Evolutionary conservation across 2,888 invertebrate genomes (phyloP), one percentile per base, ranked within the genome.

Genomic region (Synanthedon myopaeformis): DNA sequence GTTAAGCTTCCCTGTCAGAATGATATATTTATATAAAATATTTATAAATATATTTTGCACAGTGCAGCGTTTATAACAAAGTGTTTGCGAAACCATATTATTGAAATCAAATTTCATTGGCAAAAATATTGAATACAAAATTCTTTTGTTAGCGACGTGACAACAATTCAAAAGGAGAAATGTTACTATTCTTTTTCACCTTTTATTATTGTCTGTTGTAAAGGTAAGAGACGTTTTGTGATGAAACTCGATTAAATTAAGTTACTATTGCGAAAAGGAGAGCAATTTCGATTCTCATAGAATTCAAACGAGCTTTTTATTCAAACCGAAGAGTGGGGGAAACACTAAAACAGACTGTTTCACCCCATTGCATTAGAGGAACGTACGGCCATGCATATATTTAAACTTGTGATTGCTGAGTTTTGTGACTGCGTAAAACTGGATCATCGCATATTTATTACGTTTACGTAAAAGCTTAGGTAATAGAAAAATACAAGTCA

Each of bases 291-390:
- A 86, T 85, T 81, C 84, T 76, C 83, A 79, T 84, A 79, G 85
- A 82, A 85, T 86, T 82, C 81, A 85, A 85, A 86, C 83, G 85
- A 85, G 81, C 76, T 79, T 84, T 85, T 85, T 85, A 85, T 85
- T 83, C 84, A 84, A 84, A 85, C 76, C 69, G 67, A 67, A 73
- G 72, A 73, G 66, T 70, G 72, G 70, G 71, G 70, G 72, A 72
- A 75, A 79, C 79, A 79, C 75, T 81, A 77, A 82, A 79, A 78
- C 76, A 79, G 76, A 78, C 67, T 72, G 71, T 74, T 71, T 62
- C 65, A 65, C 70, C 69, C 69, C 72, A 73, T 74, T 70, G 74
- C 70, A 62, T 65, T 64, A 63, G 63, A 69, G 65, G 69, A 72
- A 70, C 66, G 70, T 65, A 65, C 61, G 65, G 67, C 63, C 35